These are phyloP conservation scores for Pediacus dermestoides DNA, from an alignment of 2,888 invertebrate species.

Conservation along the genomic window DNA sequence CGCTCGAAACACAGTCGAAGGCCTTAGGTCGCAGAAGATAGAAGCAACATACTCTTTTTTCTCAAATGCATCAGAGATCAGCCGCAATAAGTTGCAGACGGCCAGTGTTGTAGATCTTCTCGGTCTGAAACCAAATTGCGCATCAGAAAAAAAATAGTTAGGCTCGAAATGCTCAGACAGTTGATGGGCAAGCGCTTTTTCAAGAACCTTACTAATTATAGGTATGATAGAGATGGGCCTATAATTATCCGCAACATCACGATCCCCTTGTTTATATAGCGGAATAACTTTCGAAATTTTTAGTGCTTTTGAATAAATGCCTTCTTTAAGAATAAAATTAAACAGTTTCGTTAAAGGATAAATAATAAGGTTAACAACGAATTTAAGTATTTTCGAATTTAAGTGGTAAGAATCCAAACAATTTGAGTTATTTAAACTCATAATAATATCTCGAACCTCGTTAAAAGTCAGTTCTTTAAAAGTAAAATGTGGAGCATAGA, in stretches of 20 bases:
- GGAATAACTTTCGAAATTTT: not conserved
- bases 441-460: not conserved
- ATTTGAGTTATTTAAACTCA: not conserved
- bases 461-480: conserved; percentile 2
- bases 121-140: conserved; percentile 3
- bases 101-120: conserved; percentile 1
- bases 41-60: conserved; percentile 1
- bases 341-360: conserved; percentile 1
- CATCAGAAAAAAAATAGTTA: not conserved
- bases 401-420: not conserved
- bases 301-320: conserved; percentile 1
- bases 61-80: not conserved
- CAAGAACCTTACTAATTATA: not conserved
- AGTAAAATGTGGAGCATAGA: not conserved
- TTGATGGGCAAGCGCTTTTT: not conserved
- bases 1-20: conserved; percentile 3
- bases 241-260: conserved; percentile 1
- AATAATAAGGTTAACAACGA: not conserved
- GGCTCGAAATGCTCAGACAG: not conserved
- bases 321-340: not conserved
- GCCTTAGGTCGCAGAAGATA: conserved; percentile 1
- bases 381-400: not conserved
- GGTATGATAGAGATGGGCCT: not conserved
- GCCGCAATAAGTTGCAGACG: not conserved
- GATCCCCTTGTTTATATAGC: conserved; percentile 1